These are phyloP conservation scores for Catocala sponsa DNA, from an alignment of 2,888 invertebrate species.

Conservation along the genomic window DNA sequence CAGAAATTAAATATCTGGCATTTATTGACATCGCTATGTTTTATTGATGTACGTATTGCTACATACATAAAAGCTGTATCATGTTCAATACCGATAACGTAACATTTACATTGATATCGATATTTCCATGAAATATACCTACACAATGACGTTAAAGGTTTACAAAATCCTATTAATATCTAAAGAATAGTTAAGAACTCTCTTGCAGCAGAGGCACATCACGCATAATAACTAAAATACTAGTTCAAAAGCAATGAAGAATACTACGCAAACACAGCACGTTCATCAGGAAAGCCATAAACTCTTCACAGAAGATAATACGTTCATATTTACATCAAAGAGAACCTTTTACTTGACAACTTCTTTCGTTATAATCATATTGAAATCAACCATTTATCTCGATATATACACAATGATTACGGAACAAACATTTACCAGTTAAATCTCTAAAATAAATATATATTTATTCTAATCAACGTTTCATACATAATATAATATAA, in stretches of 20 bases:
- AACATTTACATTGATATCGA: too few relatives aligned
- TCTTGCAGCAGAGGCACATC: too few relatives aligned
- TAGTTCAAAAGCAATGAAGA: background rate
- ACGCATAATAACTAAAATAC: too few relatives aligned
- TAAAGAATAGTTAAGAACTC: too few relatives aligned
- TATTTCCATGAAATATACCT: too few relatives aligned
- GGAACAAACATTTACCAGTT: slow-evolving; percentile 5
- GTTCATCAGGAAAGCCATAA: slow-evolving; percentile 1
- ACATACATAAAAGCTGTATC: too few relatives aligned
- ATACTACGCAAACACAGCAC: background rate
- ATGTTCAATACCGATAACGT: too few relatives aligned
- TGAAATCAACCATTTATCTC: background rate
- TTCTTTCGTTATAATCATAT: background rate
- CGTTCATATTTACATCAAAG: slow-evolving; percentile 5
- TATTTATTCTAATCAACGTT: slow-evolving; percentile 8
- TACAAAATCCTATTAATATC: too few relatives aligned
- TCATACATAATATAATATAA: background rate
- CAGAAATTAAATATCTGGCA: too few relatives aligned
- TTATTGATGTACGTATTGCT: too few relatives aligned
- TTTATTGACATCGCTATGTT: too few relatives aligned
- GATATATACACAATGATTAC: slow-evolving; percentile 4
- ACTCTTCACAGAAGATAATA: slow-evolving; percentile 22
- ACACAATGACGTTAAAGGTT: too few relatives aligned
- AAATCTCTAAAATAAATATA: slow-evolving; percentile 9
- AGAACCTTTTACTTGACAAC: background rate